Base-by-base conservation (phyloP, 2,797 vertebrate genomes). In the Thalassophryne amazonica region DNA sequence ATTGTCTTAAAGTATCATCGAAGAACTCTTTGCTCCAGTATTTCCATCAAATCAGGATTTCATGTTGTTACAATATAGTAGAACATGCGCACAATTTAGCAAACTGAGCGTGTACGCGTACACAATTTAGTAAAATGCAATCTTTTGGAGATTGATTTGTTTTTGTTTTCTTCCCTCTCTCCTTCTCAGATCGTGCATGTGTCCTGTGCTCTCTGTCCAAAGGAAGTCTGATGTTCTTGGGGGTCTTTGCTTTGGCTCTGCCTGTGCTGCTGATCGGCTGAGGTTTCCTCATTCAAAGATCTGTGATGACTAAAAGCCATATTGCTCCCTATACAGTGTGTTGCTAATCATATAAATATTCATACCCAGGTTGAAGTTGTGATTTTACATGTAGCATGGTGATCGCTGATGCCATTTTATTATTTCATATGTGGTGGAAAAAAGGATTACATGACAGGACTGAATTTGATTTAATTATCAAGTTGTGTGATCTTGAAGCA, bases 231-330 rank as follows among this genome's bases (percentile, higher is more conserved):
- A 27, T 75, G 48, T 3, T 80, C 16, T 39, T 66, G 31, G 40
- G 43, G 23, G 12, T 84, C 23, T 49, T 80, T 23, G 51, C 71
- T 15, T 17, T 87, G 17, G 46, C 62, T 25, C 7, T 67, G 6
- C 41, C 60, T 17, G 17, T 47, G 20, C 16, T 86, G 25, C 4
- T 55, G 15, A 48, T 55, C 49, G 54, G 13, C 41, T 80, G 72
- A 84, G 29, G 15, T 25, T 6, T 17, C 11, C 8, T 30, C n/a
- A 6, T 7, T 1, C 13, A 32, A 14, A 13, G 20, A 32, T 11
- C 1, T 18, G 19, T 17, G 12, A 7, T 19, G 6, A 32, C 23
- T 31, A 6, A 37, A 50, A 50, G 36, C 4, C 40, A 16, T 71
- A 54, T 34, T 19, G 35, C n/a, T 57, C 32, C 1, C 29, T 31